Evolutionary conservation across 2,797 vertebrate species (phyloP).

Genomic region (Tragelaphus oryx): DNA sequence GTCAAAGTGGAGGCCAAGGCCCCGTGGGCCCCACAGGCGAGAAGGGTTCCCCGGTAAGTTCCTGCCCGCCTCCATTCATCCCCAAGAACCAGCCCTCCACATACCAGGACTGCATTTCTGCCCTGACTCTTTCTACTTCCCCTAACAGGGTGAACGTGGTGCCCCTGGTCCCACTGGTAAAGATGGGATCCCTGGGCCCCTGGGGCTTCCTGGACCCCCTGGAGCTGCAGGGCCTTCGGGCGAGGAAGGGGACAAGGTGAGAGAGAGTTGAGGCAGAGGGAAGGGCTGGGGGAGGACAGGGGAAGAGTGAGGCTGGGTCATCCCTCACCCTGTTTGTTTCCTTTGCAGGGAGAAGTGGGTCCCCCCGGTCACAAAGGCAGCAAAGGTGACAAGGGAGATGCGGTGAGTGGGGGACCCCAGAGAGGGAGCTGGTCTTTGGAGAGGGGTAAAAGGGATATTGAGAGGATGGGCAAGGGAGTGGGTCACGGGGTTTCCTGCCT

Average conservation of each 20-base stretch:
- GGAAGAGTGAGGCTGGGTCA: fast-evolving
- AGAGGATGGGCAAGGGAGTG: fast-evolving
- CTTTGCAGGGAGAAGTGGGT: slow-evolving; percentile 89
- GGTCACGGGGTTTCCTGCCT: neutral
- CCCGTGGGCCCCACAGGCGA: slow-evolving; percentile 89
- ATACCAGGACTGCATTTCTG: neutral
- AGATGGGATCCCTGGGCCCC: slow-evolving; percentile 87
- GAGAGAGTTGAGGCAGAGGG: slow-evolving; percentile 3
- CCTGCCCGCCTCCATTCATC: neutral
- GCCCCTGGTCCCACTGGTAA: slow-evolving; percentile 85
- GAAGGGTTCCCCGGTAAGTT: slow-evolving; percentile 92
- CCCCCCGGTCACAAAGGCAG: slow-evolving; percentile 91
- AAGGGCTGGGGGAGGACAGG: neutral
- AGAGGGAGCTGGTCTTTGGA: neutral
- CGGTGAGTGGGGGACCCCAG: slow-evolving; percentile 80
- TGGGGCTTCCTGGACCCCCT: slow-evolving; percentile 85
- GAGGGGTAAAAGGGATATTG: neutral
- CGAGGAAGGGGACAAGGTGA: slow-evolving; percentile 95
- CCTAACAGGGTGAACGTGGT: slow-evolving; percentile 89
- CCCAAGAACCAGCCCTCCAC: neutral
- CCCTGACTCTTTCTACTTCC: neutral
- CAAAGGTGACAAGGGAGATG: slow-evolving; percentile 93
- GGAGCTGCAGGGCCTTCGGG: slow-evolving; percentile 88
- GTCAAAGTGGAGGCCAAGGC: slow-evolving; percentile 86
- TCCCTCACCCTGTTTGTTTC: neutral